Percentiles rank a stretch among this genome's conserved stretches.
Evolutionary conservation across 1,140 invertebrate genomes (phyloP).

Genomic region (Phenacoccus solenopsis): DNA sequence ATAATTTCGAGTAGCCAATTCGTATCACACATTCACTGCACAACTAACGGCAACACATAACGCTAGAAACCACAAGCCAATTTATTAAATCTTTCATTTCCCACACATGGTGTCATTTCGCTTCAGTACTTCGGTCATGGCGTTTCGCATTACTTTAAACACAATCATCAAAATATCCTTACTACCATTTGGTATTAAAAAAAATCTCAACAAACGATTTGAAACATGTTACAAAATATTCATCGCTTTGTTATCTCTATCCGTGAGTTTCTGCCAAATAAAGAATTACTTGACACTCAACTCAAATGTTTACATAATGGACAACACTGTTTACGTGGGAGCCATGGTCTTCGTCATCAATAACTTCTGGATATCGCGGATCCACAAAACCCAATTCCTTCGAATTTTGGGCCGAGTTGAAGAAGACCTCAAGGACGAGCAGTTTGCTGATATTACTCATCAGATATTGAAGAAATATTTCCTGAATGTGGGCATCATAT

Average conservation of each 20-base stretch:
- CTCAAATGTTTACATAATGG: not conserved
- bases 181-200: not conserved
- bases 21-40: no score
- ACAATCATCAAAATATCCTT: not conserved
- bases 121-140: no score
- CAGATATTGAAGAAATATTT: not conserved
- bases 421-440: not conserved
- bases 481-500: not conserved
- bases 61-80: no score
- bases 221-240: not conserved
- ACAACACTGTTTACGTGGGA: not conserved
- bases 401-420: not conserved
- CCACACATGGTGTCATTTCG: no score
- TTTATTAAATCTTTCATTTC: no score
- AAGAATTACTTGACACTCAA: not conserved
- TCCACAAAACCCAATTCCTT: not conserved
- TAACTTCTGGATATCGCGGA: not conserved
- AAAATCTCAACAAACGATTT: not conserved
- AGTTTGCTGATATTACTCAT: not conserved
- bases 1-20: no score
- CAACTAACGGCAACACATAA: no score
- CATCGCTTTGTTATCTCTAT: not conserved
- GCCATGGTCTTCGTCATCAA: slow-evolving; percentile 1
- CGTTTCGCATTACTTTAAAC: not conserved
- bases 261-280: not conserved